phyloP scores from a whole-genome alignment of 1,140 invertebrate genomes.

The Stegodyphus dumicola region DNA sequence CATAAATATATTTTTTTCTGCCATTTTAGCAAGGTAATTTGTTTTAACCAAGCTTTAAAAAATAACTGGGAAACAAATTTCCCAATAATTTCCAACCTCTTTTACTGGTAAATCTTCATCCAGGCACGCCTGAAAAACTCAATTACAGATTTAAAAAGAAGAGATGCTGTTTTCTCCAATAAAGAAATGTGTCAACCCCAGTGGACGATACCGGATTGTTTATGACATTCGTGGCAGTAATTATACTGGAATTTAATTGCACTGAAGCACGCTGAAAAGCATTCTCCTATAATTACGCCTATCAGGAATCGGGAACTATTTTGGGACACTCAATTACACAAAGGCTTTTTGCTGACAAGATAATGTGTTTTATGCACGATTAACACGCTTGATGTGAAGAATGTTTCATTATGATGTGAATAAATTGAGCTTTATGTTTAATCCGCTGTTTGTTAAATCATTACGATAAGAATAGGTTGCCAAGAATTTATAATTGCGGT shows the following conservation, averaged over 20 bases:
- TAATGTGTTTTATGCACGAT: conserved; percentile 17
- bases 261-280: conserved; percentile 20
- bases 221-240: conserved; percentile 35
- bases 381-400: conserved; percentile 11
- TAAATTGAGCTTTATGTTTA: conserved; percentile 10
- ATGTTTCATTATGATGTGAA: conserved; percentile 31
- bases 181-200: conserved; percentile 21
- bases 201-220: conserved; percentile 27
- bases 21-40: not conserved
- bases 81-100: too few relatives aligned
- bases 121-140: too few relatives aligned
- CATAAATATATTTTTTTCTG: not conserved
- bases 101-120: too few relatives aligned
- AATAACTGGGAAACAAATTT: too few relatives aligned
- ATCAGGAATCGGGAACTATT: conserved; percentile 2
- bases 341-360: too few relatives aligned
- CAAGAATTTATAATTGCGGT: too few relatives aligned
- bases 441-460: not conserved
- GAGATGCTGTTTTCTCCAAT: not conserved
- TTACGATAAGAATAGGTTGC: not conserved
- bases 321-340: not conserved
- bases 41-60: not conserved
- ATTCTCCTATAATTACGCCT: conserved; percentile 20
- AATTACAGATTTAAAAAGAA: too few relatives aligned
- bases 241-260: conserved; percentile 30